These are phyloP conservation scores for Lateolabrax maculatus DNA, from an alignment of 2,797 vertebrate genomes.

Conservation along the genomic window DNA sequence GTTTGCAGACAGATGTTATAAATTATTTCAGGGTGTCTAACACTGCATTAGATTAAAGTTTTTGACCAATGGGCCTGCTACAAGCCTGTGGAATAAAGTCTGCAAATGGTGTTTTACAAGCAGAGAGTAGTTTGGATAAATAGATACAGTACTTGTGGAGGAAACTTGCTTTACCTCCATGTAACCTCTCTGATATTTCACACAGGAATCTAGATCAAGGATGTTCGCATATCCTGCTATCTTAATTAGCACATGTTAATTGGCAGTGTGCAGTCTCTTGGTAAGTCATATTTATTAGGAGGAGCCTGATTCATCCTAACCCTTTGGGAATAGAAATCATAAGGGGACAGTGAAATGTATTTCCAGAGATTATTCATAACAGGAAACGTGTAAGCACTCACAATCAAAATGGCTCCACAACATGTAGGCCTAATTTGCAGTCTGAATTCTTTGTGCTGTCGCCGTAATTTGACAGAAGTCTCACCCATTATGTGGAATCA, in stretches of 20 bases:
- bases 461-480: constrained; percentile 24
- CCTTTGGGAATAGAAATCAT: constrained; percentile 70
- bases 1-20: constrained; percentile 53
- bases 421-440: constrained; percentile 51
- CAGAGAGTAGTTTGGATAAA: constrained; percentile 33
- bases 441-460: constrained; percentile 23
- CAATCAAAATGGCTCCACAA: constrained; percentile 55
- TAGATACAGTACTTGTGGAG: constrained; percentile 1
- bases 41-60: constrained; percentile 45
- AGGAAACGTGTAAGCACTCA: constrained; percentile 56
- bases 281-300: constrained; percentile 78
- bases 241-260: constrained; percentile 84
- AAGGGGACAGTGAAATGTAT: constrained; percentile 66
- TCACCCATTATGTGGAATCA: constrained; percentile 25
- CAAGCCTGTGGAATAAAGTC: constrained; percentile 17
- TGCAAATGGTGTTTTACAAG: constrained; percentile 31
- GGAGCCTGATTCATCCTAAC: constrained; percentile 71
- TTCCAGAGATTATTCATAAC: constrained; percentile 72
- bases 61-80: background rate
- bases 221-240: constrained; percentile 72
- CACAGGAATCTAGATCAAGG: constrained; percentile 82
- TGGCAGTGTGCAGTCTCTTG: constrained; percentile 71
- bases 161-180: constrained; percentile 70
- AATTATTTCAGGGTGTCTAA: constrained; percentile 61
- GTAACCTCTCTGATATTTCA: constrained; percentile 73